Conservation (phyloP, 1,140 invertebrate species). For the Adoxophyes honmai region DNA sequence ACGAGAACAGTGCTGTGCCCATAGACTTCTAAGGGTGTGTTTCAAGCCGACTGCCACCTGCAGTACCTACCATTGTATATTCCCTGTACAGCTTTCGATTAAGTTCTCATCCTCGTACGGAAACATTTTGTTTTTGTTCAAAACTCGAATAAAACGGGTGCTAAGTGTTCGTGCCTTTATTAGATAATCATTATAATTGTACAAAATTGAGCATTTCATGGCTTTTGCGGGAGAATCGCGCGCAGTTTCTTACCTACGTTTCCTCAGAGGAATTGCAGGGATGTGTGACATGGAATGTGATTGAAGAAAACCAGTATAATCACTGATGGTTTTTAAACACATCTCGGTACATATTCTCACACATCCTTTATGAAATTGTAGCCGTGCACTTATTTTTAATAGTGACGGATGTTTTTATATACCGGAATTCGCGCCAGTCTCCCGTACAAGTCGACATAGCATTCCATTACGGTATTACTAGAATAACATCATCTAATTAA, state of each 20-base stretch:
- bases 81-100: background rate
- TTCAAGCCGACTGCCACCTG: background rate
- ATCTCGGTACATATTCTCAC: too few species aligned
- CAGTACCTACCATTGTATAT: background rate
- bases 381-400: too few species aligned
- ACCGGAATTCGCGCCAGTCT: too few species aligned
- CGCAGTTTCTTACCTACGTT: too few species aligned
- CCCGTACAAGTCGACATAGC: background rate
- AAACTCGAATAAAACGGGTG: constrained; percentile 8
- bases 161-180: constrained; percentile 1
- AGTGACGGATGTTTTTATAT: too few species aligned
- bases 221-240: background rate
- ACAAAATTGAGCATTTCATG: constrained; percentile 2
- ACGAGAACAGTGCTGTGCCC: too few species aligned
- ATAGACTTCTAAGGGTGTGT: too few species aligned
- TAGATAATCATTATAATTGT: background rate
- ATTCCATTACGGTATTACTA: constrained; percentile 4
- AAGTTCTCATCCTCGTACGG: background rate
- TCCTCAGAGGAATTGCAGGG: too few species aligned
- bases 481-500: background rate
- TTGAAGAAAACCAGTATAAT: too few species aligned
- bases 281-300: too few species aligned
- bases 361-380: too few species aligned
- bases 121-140: background rate
- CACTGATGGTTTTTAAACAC: too few species aligned